Evolutionary conservation across 2,113 vertebrate genomes (phyloP).

Genomic region (Prunella himalayana): DNA sequence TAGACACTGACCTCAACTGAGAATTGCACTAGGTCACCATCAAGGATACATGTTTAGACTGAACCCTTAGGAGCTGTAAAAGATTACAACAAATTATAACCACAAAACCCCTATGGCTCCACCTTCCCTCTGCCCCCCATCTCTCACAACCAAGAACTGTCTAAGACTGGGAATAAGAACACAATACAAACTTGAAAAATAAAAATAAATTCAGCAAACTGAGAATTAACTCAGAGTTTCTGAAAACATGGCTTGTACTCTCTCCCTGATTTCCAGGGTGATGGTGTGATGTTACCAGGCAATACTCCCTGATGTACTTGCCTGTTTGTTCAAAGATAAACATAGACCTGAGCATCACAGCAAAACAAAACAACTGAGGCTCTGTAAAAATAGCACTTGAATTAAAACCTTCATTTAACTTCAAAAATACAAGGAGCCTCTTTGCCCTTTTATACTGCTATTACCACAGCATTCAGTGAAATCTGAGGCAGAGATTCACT

Average conservation of each 20-base stretch:
- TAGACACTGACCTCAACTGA: background rate
- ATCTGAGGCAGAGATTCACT: background rate
- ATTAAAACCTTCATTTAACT: background rate
- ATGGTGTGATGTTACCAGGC: background rate
- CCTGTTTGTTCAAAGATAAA: background rate
- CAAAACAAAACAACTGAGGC: background rate
- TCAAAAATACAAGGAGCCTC: background rate
- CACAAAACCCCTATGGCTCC: background rate
- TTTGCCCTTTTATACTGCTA: background rate
- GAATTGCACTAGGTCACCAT: background rate
- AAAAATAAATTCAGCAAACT: background rate
- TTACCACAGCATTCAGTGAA: background rate
- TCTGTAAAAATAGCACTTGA: background rate
- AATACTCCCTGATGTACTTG: background rate
- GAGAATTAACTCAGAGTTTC: background rate
- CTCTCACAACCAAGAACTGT: background rate
- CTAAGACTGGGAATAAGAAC: background rate
- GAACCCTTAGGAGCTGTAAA: background rate
- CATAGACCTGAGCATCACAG: background rate
- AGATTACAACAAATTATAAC: background rate
- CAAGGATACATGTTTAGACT: background rate
- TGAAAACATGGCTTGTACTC: background rate
- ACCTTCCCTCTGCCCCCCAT: background rate
- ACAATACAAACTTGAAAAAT: fast-evolving
- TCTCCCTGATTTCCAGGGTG: background rate